Evolutionary conservation across 2,113 vertebrate species (phyloP).

Genomic region (Caretta caretta): DNA sequence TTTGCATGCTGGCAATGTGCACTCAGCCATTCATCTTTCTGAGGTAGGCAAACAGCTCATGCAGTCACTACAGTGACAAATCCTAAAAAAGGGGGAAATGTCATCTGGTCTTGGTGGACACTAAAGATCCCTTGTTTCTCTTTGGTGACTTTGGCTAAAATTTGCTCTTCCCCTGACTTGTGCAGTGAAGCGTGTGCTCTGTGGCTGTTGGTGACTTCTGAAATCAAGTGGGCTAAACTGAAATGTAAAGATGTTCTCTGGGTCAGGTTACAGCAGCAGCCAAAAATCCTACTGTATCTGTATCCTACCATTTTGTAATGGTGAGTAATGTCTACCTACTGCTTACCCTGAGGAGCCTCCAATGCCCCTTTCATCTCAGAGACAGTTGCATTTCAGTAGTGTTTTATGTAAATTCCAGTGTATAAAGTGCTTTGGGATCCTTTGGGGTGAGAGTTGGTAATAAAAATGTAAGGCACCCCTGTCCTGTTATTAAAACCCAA

Average conservation of each 20-base stretch:
- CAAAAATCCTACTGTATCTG: background rate
- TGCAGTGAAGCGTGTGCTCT: background rate
- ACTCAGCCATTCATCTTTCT: background rate
- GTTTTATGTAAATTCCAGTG: background rate
- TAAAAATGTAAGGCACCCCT: background rate
- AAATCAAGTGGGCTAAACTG: background rate
- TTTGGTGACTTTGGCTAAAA: background rate
- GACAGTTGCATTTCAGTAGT: background rate
- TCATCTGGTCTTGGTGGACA: no score
- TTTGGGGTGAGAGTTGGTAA: background rate
- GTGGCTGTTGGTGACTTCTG: fast-evolving
- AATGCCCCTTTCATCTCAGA: background rate
- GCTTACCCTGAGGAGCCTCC: fast-evolving
- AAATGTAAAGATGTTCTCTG: background rate
- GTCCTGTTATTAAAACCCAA: background rate
- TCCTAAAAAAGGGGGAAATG: background rate
- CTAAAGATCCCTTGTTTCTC: no score
- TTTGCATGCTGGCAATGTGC: fast-evolving
- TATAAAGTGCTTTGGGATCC: background rate
- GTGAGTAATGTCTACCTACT: background rate
- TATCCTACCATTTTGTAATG: background rate
- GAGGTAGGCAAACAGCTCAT: background rate
- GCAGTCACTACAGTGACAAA: fast-evolving
- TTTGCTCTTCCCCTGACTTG: background rate
- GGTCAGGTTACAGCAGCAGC: background rate